Evolutionary conservation across 2,888 invertebrate genomes (phyloP), one percentile per base, ranked within the genome.

Genomic region (Cremastobaeus sp.): DNA sequence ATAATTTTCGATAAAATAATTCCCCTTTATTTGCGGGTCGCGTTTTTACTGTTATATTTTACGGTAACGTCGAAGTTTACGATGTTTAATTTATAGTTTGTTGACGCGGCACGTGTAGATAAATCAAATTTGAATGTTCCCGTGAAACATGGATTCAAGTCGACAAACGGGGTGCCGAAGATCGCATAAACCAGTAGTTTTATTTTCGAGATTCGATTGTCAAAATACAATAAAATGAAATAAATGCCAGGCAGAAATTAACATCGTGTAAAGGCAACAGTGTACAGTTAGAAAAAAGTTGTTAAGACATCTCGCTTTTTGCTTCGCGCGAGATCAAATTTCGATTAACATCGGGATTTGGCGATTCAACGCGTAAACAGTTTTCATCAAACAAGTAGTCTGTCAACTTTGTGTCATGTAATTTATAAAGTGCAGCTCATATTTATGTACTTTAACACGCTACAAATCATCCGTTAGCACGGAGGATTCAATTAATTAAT

Each of bases 1-100:
- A 41, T 60, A 45, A 69, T 69, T 69, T 69, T 69, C 52, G 60
- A 59, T 69, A 59, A 69, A 69, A 69, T 69, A 69, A 69, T 60
- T 43, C 54, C 18, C 68, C 34, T 68, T 59, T 69, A 69, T 69
- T 60, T 52, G 59, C 50, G 21, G n/a, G 18, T 14, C 30, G 2
- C 9, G 21, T 59, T 52, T 52, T 45, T 59, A 37, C 37, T 4
- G 25, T 32, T 17, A 28, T 6, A 30, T 45, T 60, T 60, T 57
- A 43, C 32, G 18, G 34, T 48, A 3, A n/a, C 8, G 18, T 37
- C 45, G 25, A 64, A 52, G 41, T 62, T 62, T 62, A 62, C 28
- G 50, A 52, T 34, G 17, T 41, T 52, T 62, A 52, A 62, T 62
- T 52, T 34, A 34, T 34, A 43, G 35, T 43, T 21, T 34, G 8